Percentiles rank a stretch among this genome's conserved stretches.
Conservation (phyloP, 2,888 invertebrate species). For the Sesia bembeciformis region DNA sequence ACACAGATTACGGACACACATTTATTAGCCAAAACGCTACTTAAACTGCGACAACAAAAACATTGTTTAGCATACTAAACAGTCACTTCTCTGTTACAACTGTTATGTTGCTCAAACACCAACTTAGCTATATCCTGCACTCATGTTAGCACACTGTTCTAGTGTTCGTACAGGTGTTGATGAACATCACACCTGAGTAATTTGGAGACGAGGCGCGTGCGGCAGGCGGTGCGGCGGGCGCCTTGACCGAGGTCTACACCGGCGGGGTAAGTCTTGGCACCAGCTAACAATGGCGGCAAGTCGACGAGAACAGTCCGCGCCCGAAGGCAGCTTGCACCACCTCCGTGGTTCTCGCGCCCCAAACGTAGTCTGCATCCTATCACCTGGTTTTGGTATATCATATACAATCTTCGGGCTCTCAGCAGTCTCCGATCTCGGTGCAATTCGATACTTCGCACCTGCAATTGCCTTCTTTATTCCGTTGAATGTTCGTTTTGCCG, state of each 20-base stretch:
- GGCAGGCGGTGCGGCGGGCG: constrained; percentile 43
- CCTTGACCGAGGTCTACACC: constrained; percentile 25
- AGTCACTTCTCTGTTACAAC: not conserved
- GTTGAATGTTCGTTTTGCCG: constrained; percentile 39
- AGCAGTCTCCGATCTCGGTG: constrained; percentile 37
- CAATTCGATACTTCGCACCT: constrained; percentile 53
- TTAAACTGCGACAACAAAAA: constrained; percentile 38
- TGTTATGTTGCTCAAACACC: not conserved
- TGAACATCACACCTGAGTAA: constrained; percentile 62
- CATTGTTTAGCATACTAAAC: constrained; percentile 8
- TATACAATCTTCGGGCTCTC: constrained; percentile 65
- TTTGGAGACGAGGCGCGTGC: constrained; percentile 50
- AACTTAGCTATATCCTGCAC: no score
- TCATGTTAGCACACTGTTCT: not conserved
- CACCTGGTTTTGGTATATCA: constrained; percentile 56
- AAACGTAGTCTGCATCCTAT: constrained; percentile 59
- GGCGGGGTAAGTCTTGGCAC: constrained; percentile 20
- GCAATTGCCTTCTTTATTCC: constrained; percentile 53
- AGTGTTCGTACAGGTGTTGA: constrained; percentile 1
- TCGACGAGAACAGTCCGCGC: constrained; percentile 34
- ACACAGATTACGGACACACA: constrained; percentile 62
- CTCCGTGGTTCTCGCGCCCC: constrained; percentile 43
- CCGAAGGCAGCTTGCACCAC: constrained; percentile 47
- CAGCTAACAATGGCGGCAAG: constrained; percentile 41
- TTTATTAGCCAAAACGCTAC: constrained; percentile 68